Percentiles rank a stretch among this genome's conserved stretches.
phyloP scores from a whole-genome alignment of 2,797 vertebrate genomes.

The Gila robusta region DNA sequence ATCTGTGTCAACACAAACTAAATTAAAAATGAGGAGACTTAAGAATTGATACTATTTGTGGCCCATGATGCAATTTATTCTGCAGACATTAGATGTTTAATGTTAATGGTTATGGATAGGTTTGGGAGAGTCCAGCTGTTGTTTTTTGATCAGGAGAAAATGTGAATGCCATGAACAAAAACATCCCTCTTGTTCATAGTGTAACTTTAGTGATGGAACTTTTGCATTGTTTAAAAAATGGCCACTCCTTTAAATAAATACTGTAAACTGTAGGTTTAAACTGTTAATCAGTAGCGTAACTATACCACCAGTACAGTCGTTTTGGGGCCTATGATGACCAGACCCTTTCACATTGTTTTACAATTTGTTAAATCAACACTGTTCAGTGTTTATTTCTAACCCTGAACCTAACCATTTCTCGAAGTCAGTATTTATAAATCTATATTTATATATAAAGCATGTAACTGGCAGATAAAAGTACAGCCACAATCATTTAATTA shows the following conservation, averaged over 20 bases:
- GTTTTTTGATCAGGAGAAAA: conserved; percentile 69
- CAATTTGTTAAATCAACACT: not conserved
- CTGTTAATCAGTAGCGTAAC: not conserved
- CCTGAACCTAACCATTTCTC: not conserved
- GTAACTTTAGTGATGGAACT: not conserved
- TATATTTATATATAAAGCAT: not conserved
- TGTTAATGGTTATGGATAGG: conserved; percentile 70
- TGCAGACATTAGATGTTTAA: conserved; percentile 80
- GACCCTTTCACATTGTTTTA: not conserved
- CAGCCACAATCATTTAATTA: not conserved
- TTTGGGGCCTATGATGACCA: not conserved
- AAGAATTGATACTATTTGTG: conserved; percentile 79
- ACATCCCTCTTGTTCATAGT: not conserved
- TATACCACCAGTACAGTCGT: not conserved
- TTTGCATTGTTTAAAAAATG: not conserved
- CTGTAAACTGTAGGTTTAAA: not conserved
- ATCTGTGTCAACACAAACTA: conserved; percentile 88
- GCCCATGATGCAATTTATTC: conserved; percentile 84
- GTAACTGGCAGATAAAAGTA: not conserved
- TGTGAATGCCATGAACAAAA: conserved; percentile 58
- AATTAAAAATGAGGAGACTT: conserved; percentile 83
- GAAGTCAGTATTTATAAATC: too few relatives aligned
- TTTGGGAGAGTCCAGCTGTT: conserved; percentile 64
- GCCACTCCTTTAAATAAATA: not conserved
- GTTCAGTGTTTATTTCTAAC: not conserved